A percentile compares a stretch with the other conserved stretches of the same genome.
These are phyloP conservation scores for Meiosimyza decipiens DNA, from an alignment of 2,888 invertebrate species.

Conservation along the genomic window DNA sequence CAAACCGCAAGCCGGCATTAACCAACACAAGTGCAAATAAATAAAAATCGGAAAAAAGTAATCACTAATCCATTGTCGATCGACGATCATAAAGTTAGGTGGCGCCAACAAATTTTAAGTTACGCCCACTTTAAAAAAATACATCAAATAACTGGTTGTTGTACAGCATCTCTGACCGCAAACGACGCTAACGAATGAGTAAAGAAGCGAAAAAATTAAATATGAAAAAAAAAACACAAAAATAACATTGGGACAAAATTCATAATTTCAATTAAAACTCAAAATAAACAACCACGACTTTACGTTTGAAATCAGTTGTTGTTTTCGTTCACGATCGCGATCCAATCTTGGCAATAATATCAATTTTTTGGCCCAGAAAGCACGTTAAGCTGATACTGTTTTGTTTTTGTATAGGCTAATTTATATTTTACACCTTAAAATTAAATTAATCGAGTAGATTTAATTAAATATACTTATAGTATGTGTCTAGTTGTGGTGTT, in stretches of 20 bases:
- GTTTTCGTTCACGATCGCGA: neutral
- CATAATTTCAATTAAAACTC: slow-evolving; percentile 14
- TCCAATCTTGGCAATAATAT: neutral
- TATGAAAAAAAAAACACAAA: neutral
- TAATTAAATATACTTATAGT: too few relatives aligned
- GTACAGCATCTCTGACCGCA: neutral
- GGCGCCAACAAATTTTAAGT: slow-evolving; percentile 61
- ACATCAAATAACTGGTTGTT: slow-evolving; percentile 16
- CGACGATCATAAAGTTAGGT: slow-evolving; percentile 53
- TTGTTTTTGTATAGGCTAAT: too few relatives aligned
- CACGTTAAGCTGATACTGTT: neutral
- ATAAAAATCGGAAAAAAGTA: neutral
- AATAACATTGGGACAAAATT: too few relatives aligned
- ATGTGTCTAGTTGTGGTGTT: too few relatives aligned
- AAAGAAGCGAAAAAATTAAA: neutral
- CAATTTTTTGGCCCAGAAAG: neutral
- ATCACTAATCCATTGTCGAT: neutral
- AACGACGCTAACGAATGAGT: slow-evolving; percentile 8
- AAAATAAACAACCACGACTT: slow-evolving; percentile 13
- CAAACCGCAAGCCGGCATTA: neutral
- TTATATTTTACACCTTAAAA: too few relatives aligned
- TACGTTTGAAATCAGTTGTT: slow-evolving; percentile 11
- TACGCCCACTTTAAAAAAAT: slow-evolving; percentile 56
- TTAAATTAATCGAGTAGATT: too few relatives aligned
- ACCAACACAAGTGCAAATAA: slow-evolving; percentile 3